Base-by-base conservation (phyloP, 1,140 invertebrate species). In the Scaptodrosophila lebanonensis region DNA sequence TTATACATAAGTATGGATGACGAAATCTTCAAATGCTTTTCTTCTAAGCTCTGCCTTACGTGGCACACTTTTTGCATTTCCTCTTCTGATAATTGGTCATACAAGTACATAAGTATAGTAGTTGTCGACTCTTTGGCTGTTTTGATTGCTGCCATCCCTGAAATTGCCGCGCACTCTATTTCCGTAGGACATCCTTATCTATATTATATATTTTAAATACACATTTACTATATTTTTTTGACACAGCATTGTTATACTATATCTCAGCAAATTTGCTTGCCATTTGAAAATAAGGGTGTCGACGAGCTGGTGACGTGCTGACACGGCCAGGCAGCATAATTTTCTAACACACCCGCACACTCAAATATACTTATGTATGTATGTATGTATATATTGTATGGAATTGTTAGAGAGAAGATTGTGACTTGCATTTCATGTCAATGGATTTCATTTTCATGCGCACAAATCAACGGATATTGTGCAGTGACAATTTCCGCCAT, bases 381-480 rank as follows among this genome's bases (percentile, higher is more conserved):
- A 25, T 25, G 22, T 4, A 25, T 25, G 8, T n/a, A n/a, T 25
- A 25, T 25, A 25, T 3, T 25, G 22, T 8, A 25, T 25, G 8
- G 3, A n/a, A 25, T 25, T 4, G 22, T 4, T 25, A 25, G 22
- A 25, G 22, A n/a, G n/a, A n/a, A n/a, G n/a, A n/a, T n/a, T n/a
- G n/a, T n/a, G n/a, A n/a, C n/a, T n/a, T n/a, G 67, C 70, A 75
- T 57, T 65, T 69, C 36, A 54, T 66, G 75, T 73, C 75, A 79
- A 82, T 79, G 60, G 56, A 59, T 73, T 68, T 61, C 56, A 69
- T 82, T 79, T 79, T 64, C 68, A 82, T 59, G 75, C 69, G 63
- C 73, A 69, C 75, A 79, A 79, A 79, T 82, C 75, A 79, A 82
- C 73, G 73, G 73, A 79, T 79, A 79, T 79, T 79, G 73, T 82